A percentile compares a stretch with the other conserved stretches of the same genome.
Conservation (phyloP, 2,113 vertebrate genomes). For the Podarcis muralis region DNA sequence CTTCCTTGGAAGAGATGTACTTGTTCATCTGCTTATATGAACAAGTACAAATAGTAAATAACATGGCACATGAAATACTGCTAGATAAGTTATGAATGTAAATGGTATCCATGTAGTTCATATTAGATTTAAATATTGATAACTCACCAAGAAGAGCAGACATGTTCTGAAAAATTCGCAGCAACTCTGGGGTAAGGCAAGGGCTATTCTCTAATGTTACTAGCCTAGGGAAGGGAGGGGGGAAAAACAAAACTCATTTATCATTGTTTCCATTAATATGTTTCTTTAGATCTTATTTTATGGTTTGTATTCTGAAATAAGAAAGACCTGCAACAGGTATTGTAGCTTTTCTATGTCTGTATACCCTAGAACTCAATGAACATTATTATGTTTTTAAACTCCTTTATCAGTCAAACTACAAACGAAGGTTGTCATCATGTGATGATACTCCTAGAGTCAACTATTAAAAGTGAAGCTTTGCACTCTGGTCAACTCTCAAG, state of each 20-base stretch:
- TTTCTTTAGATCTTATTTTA: too few species aligned
- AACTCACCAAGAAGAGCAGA: slow-evolving; percentile 90
- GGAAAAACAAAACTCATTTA: not conserved
- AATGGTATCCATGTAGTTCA: not conserved
- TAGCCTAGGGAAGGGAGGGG: slow-evolving; percentile 80
- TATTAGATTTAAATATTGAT: slow-evolving; percentile 4
- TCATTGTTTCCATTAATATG: too few species aligned
- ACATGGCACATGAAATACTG: not conserved
- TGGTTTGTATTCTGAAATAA: too few species aligned
- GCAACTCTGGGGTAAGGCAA: slow-evolving; percentile 88
- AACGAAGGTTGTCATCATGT: not conserved
- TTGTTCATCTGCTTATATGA: not conserved
- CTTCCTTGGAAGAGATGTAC: not conserved
- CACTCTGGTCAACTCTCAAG: not conserved
- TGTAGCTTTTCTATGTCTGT: too few species aligned
- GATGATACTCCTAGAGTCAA: not conserved
- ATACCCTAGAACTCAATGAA: not conserved
- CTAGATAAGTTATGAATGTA: not conserved
- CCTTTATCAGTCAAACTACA: not conserved
- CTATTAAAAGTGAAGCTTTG: not conserved
- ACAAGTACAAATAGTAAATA: not conserved
- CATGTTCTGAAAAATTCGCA: slow-evolving; percentile 98
- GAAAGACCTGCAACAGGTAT: too few species aligned
- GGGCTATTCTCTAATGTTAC: slow-evolving; percentile 95
- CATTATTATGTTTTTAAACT: not conserved